Base-by-base conservation (phyloP, 1,140 invertebrate species). In the Vollenhovia emeryi region DNA sequence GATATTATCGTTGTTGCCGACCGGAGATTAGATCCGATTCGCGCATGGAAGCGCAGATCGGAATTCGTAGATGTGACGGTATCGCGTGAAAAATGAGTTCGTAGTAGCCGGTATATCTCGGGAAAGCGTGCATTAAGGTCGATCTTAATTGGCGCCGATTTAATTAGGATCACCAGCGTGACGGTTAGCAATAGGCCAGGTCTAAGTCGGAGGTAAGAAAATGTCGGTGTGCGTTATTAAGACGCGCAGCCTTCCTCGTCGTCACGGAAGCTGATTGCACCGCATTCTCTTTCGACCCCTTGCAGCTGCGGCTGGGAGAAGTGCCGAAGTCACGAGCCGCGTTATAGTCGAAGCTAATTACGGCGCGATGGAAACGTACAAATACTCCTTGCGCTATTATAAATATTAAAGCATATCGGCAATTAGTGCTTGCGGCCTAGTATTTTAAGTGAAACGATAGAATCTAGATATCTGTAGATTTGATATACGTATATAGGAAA, bases 71-170 rank as follows among this genome's bases (percentile, higher is more conserved):
- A 79, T 57, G 64, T 24, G 88, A 88, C 85, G 87, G 88, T 90
- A 89, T 83, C 27, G 82, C 86, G 80, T 90, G 89, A 90, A 92
- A 82, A 93, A 93, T 91, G 88, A 90, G 91, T 91, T 91, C 87
- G 88, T 85, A 88, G 69, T 75, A 74, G 88, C 82, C 86, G 87
- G 91, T 90, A 89, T 91, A 93, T 92, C 91, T 84, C 80, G 87
- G 91, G 91, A 91, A 90, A 92, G 92, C 90, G 91, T 91, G 89
- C 92, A 94, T 94, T 94, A 94, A 94, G 93, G 92, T 93, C 91
- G 93, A 93, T 94, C 91, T 94, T 95, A 95, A 95, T 95, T 94
- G 93, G 93, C 86, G 86, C 91, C 93, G 93, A 94, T 94, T 93
- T 94, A 94, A 94, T 95, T 94, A 94, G 93, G 91, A 92, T 93